Base-by-base conservation (phyloP, 2,888 invertebrate genomes). In the Cheilosia grossa region DNA sequence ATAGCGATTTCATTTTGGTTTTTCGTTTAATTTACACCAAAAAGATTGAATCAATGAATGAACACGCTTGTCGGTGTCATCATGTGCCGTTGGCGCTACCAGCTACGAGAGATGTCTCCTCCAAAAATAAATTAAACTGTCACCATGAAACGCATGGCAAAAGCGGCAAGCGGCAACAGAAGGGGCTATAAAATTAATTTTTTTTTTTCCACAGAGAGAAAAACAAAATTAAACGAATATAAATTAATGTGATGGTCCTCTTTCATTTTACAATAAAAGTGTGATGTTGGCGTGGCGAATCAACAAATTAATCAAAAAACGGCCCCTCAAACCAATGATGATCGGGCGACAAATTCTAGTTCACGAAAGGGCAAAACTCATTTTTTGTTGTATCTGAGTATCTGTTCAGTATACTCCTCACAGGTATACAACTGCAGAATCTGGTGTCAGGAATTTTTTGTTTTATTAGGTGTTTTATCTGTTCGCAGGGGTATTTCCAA, bases 41-140 rank as follows among this genome's bases (percentile, higher is more conserved):
- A 58, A 40, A 79, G 67, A 73, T 78, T 79, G 69, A 75, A 83
- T 79, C 78, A 79, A 83, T 83, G 82, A 83, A 83, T 74, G 74
- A 64, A 79, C 37, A 79, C 37, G 58, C 30, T 30, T 27, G 63
- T 56, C 54, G 40, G 30, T 63, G 61, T 67, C 17, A 21, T 21
- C 63, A 64, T 49, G 40, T 47, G 17, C 7, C 47, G 47, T n/a
- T 37, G 58, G 13, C 42, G 58, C 37, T 37, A 33, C 9, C 44
- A 69, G 64, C 70, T 49, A 64, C 42, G 82, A 67, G 59, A 17
- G 33, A 2, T 33, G 54, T 37, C 40, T 63, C 37, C 53, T 66
- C 75, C 66, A 51, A 80, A 85, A 85, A 85, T 85, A 80, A 74
- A 59, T 54, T 51, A 58, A 74, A 59, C 54, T 64, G 70, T 85